Conservation (phyloP, 2,888 invertebrate species). For the Chouioia cunea region DNA sequence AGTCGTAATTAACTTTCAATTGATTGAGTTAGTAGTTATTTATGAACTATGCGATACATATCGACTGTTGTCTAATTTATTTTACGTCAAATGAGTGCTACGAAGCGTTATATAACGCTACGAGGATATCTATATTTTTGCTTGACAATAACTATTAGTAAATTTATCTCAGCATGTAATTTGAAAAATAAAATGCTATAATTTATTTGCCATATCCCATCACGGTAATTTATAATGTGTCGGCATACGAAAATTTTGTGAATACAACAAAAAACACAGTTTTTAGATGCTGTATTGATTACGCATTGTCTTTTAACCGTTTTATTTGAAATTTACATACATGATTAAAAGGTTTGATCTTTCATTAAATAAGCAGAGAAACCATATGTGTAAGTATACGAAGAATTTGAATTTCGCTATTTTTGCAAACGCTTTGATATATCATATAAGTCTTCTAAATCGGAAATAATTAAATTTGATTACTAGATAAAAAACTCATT, state of each 20-base stretch:
- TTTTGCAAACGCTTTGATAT: too few relatives aligned
- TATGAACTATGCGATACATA: too few relatives aligned
- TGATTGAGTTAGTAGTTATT: too few relatives aligned
- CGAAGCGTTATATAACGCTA: too few relatives aligned
- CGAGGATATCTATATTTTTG: slow-evolving; percentile 6
- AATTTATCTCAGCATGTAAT: slow-evolving; percentile 28
- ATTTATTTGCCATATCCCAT: slow-evolving; percentile 16
- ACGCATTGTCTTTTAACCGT: slow-evolving; percentile 21
- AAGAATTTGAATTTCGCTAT: too few relatives aligned
- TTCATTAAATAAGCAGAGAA: slow-evolving; percentile 36
- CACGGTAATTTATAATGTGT: slow-evolving; percentile 30
- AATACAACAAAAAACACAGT: slow-evolving; percentile 35
- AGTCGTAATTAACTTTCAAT: too few relatives aligned
- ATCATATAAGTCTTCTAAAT: too few relatives aligned
- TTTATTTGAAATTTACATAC: slow-evolving; percentile 7
- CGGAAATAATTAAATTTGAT: too few relatives aligned
- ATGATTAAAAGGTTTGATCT: slow-evolving; percentile 40
- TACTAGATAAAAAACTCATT: too few relatives aligned
- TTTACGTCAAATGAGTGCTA: too few relatives aligned
- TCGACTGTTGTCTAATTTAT: too few relatives aligned
- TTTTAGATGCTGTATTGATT: slow-evolving; percentile 34
- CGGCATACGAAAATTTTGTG: not conserved
- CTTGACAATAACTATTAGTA: slow-evolving; percentile 31
- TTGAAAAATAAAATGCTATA: slow-evolving; percentile 19
- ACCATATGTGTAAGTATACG: not conserved